phyloP scores from a whole-genome alignment of 2,888 invertebrate species.

The Entomobrya proxima region DNA sequence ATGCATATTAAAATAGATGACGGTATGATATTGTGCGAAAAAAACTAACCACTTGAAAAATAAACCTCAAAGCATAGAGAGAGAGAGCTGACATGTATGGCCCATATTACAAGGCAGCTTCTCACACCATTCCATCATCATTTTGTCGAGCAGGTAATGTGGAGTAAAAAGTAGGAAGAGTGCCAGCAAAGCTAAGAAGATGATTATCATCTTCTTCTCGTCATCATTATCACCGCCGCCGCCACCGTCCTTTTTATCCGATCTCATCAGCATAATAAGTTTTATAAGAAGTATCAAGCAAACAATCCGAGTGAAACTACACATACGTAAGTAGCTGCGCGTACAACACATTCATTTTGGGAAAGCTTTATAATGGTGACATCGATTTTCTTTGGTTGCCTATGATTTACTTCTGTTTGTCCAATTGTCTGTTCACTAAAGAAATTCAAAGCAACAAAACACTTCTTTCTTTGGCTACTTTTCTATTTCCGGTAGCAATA shows the following conservation, averaged over 20 bases:
- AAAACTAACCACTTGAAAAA: not conserved
- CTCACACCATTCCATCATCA: not conserved
- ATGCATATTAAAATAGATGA: conserved; percentile 53
- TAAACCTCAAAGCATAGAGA: not conserved
- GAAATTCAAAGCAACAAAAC: too few species aligned
- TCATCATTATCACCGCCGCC: not conserved
- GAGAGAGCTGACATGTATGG: not conserved
- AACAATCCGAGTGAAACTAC: not conserved
- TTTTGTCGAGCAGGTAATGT: not conserved
- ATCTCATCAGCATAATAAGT: not conserved
- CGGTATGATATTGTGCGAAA: conserved; percentile 40
- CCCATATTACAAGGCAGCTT: conserved; percentile 17
- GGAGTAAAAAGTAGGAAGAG: conserved; percentile 18
- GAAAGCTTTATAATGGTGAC: too few species aligned
- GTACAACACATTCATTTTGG: not conserved
- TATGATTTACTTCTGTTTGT: too few species aligned
- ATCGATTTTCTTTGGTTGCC: too few species aligned
- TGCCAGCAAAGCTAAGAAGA: not conserved
- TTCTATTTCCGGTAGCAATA: too few species aligned
- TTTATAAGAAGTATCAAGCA: too few species aligned
- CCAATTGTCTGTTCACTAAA: too few species aligned
- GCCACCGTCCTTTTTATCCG: not conserved
- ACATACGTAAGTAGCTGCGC: not conserved
- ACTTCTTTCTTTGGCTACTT: too few species aligned
- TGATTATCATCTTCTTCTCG: conserved; percentile 27